These are phyloP conservation scores for Oryzias sinensis DNA, from an alignment of 2,797 vertebrate genomes.

Conservation along the genomic window DNA sequence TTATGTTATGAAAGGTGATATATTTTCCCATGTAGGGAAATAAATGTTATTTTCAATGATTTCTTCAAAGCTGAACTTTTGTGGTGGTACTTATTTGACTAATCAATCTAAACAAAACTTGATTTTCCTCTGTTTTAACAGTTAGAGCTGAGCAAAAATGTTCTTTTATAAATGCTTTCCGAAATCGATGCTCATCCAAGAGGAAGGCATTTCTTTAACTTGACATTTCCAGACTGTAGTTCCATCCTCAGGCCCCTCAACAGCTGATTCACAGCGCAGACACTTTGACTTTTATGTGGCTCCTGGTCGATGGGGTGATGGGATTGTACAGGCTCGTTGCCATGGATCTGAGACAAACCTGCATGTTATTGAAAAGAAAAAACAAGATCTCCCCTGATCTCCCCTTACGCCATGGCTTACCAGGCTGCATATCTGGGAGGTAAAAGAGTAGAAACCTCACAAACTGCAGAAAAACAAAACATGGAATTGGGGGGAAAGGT, in stretches of 20 bases:
- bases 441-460: slow-evolving; percentile 55
- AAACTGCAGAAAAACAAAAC: slow-evolving; percentile 53
- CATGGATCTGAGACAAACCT: slow-evolving; percentile 73
- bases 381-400: slow-evolving; percentile 28
- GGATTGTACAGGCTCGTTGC: slow-evolving; percentile 66
- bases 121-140: neutral
- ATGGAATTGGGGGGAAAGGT: slow-evolving; percentile 18
- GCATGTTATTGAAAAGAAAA: slow-evolving; percentile 14
- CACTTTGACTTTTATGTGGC: slow-evolving; percentile 48
- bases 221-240: slow-evolving; percentile 23
- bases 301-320: slow-evolving; percentile 43
- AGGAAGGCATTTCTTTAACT: slow-evolving; percentile 40
- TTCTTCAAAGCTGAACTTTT: too few species aligned
- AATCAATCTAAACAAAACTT: too few species aligned
- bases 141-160: neutral
- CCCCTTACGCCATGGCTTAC: slow-evolving; percentile 58
- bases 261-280: slow-evolving; percentile 54
- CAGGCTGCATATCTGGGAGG: slow-evolving; percentile 65
- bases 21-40: too few species aligned
- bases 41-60: too few species aligned
- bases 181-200: slow-evolving; percentile 3
- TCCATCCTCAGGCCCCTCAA: slow-evolving; percentile 32
- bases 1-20: too few species aligned
- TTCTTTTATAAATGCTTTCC: slow-evolving; percentile 19
- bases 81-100: too few species aligned